Conservation (phyloP, 2,113 vertebrate species). For the Casuarius casuarius region DNA sequence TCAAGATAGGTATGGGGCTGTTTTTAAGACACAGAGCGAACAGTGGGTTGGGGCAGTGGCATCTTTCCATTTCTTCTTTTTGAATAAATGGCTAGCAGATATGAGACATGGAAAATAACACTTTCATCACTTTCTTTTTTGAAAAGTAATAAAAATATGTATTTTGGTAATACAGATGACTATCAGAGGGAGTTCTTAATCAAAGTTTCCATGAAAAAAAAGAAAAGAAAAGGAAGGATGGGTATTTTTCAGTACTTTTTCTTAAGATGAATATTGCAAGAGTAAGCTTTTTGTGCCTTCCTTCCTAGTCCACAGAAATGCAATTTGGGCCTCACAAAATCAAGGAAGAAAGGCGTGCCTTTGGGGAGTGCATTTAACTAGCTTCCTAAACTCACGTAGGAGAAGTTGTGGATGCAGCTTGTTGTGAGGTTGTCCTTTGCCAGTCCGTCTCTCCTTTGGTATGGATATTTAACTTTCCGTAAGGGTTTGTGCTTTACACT, state of each 20-base stretch:
- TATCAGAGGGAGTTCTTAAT: neutral
- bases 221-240: too few species aligned
- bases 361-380: neutral
- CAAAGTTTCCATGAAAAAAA: neutral
- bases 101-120: neutral
- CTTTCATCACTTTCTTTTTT: neutral
- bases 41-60: neutral
- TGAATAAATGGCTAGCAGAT: neutral
- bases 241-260: neutral
- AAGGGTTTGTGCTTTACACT: neutral
- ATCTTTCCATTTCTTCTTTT: neutral
- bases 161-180: neutral
- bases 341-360: neutral
- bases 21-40: neutral
- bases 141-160: neutral
- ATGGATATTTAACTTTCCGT: neutral
- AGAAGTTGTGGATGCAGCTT: neutral
- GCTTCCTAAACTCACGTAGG: neutral
- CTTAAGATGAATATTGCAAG: neutral
- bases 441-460: neutral
- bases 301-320: neutral
- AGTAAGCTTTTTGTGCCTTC: neutral
- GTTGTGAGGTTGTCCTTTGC: neutral
- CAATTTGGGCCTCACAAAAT: neutral
- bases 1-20: neutral